phyloP scores from a whole-genome alignment of 2,113 vertebrate species.

The Tragulus kanchil region DNA sequence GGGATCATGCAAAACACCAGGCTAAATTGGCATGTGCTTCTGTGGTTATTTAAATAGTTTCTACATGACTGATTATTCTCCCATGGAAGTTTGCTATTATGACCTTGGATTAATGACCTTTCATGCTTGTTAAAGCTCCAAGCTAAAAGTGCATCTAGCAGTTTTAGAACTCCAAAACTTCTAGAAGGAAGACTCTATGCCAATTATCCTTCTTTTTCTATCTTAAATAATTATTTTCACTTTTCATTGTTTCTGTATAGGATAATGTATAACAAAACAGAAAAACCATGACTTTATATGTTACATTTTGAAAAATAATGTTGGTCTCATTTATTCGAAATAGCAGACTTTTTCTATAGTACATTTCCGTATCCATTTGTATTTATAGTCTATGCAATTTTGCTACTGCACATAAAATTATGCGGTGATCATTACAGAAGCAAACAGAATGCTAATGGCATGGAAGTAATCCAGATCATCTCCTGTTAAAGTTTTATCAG shows the following conservation, averaged over 20 bases:
- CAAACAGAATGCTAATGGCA: constrained; percentile 61
- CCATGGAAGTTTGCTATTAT: background rate
- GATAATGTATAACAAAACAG: background rate
- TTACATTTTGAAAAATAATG: background rate
- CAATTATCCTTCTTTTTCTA: background rate
- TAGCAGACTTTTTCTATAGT: background rate
- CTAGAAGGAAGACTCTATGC: background rate
- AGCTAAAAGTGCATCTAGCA: background rate
- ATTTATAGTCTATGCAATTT: constrained; percentile 57
- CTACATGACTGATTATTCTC: background rate
- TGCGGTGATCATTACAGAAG: constrained; percentile 50
- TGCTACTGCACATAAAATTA: constrained; percentile 58
- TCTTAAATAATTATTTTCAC: constrained; percentile 39
- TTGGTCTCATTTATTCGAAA: constrained; percentile 8
- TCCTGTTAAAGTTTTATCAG: constrained; percentile 44
- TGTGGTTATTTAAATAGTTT: constrained; percentile 37
- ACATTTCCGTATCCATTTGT: constrained; percentile 57
- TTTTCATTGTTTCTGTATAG: background rate
- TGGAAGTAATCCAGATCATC: constrained; percentile 54
- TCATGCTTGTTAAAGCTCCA: background rate
- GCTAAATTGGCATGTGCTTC: background rate
- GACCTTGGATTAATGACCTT: constrained; percentile 32
- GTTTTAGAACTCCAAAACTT: background rate
- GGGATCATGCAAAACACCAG: background rate
- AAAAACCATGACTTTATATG: background rate